A percentile compares a stretch with the other conserved stretches of the same genome.
phyloP scores from a whole-genome alignment of 2,113 vertebrate genomes.

The Brachyhypopomus occidentalis region DNA sequence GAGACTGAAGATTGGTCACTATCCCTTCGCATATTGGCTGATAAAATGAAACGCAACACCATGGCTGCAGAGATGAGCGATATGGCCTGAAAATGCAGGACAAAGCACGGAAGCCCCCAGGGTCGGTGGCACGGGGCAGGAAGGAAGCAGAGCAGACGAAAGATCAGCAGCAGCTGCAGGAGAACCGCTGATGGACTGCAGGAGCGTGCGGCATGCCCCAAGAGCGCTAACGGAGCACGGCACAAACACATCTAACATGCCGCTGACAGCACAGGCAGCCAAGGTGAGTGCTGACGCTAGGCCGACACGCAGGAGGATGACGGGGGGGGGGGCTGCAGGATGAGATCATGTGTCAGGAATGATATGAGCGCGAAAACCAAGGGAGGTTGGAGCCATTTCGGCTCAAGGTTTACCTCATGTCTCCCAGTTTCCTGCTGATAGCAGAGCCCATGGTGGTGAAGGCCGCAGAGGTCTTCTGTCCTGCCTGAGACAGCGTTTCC shows the following conservation, averaged over 20 bases:
- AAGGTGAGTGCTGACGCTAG: background rate
- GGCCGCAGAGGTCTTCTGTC: conserved; percentile 92
- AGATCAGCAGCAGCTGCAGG: background rate
- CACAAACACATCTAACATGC: background rate
- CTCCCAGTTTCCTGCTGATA: conserved; percentile 87
- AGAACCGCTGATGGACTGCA: background rate
- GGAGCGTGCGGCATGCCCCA: conserved; percentile 5
- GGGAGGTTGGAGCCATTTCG: background rate
- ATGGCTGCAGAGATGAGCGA: background rate
- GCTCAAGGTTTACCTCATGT: conserved; percentile 86
- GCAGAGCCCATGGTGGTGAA: conserved; percentile 87
- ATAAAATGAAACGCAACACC: background rate
- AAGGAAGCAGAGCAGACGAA: conserved; percentile 1
- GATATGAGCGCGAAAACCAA: background rate
- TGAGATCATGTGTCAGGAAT: background rate
- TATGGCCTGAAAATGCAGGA: conserved; percentile 1
- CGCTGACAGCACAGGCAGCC: background rate
- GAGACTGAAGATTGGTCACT: background rate
- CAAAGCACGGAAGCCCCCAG: conserved; percentile 38
- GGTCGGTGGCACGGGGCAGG: conserved; percentile 23
- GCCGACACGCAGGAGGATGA: background rate
- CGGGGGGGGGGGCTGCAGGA: background rate
- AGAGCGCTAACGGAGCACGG: background rate
- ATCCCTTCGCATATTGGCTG: background rate
- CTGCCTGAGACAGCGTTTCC: conserved; percentile 93